A percentile compares a stretch with the other conserved stretches of the same genome.
These are phyloP conservation scores for Streptopelia turtur DNA, from an alignment of 2,797 vertebrate species.

Conservation along the genomic window DNA sequence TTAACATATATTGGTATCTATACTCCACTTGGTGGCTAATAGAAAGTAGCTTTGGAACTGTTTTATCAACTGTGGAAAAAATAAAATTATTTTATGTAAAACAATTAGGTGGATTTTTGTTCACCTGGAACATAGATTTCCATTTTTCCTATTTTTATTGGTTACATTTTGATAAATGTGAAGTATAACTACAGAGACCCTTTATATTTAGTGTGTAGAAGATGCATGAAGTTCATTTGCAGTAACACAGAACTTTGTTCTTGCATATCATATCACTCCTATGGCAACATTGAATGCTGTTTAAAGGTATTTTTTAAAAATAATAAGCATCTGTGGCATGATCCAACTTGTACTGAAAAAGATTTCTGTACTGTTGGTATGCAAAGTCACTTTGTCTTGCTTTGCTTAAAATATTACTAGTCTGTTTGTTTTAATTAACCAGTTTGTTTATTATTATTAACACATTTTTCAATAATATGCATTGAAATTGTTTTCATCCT, in stretches of 20 bases:
- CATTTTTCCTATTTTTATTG: not conserved
- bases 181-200: not conserved
- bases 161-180: not conserved
- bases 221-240: not conserved
- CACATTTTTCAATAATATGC: not conserved
- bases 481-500: not conserved
- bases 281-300: not conserved
- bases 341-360: not conserved
- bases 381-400: not conserved
- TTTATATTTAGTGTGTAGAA: not conserved
- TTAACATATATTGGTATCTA: not conserved
- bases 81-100: not conserved
- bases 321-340: not conserved
- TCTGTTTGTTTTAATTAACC: not conserved
- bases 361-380: not conserved
- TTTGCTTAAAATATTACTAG: not conserved
- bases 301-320: not conserved
- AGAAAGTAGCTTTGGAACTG: not conserved
- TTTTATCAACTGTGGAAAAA: not conserved
- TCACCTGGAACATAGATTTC: not conserved
- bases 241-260: not conserved
- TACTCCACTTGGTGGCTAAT: not conserved
- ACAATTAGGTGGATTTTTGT: not conserved
- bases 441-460: not conserved
- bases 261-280: not conserved